Evolutionary conservation across 2,888 invertebrate species (phyloP), one percentile per base, ranked within the genome.

Genomic region (Perizoma affinitatum): DNA sequence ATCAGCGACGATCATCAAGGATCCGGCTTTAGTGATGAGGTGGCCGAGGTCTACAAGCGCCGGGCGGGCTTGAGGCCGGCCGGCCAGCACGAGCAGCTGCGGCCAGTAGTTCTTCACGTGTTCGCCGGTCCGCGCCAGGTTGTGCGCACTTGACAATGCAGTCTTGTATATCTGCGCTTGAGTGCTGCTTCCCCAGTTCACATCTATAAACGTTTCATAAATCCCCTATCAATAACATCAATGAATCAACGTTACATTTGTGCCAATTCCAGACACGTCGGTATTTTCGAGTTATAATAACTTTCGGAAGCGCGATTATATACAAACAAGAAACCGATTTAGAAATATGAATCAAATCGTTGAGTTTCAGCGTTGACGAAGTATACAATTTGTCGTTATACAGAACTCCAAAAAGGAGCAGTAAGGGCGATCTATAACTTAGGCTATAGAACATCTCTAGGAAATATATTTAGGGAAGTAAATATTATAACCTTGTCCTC

Each of bases 21-120:
- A 97, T 75, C 97, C 96, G 71, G 97, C 95, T 84, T 98, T 98
- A 9, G 98, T 98, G 68, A 99, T 96, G 72, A 97, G 94, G 80
- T 96, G 95, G 0, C 96, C 98, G 71, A 99, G 96, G 86, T 99
- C 98, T 0, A 99, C 93, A 0, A 99, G 92, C 0, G 98, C 96
- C 0, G 98, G 98, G 40, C 99, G 93, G 4, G 95, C 93, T 65
- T 96, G 95, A 0, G 98, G 98, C 63, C 95, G 92, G 0, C 98
- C 99, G 3, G 96, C 94, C 42, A 99, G 91, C 41, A 98, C 96
- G 73, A 99, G 89, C 66, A 93, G 86, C 88, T 99, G 98, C 0
- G 99, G 99, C 81, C 97, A 95, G 87, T 98, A 99, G 91, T 99
- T 99, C 90, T 99, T 99, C 11, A 99, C 98, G 83, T 99, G 99